These are phyloP conservation scores for Sphenopsis melanotis DNA, from an alignment of 2,797 vertebrate genomes.

Conservation along the genomic window DNA sequence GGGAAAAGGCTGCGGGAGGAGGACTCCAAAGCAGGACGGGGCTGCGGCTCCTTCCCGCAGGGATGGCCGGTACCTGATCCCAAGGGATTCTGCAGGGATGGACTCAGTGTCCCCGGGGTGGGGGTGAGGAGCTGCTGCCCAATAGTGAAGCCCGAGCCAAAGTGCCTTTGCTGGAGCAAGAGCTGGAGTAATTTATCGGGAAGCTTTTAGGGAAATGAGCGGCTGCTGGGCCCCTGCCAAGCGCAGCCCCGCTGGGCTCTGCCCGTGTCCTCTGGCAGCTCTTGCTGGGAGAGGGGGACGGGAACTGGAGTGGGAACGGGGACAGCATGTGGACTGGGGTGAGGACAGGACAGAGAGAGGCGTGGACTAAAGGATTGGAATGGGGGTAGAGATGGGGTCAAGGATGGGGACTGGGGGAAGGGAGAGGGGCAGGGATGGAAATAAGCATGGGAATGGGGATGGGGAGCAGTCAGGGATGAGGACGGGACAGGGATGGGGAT, in stretches of 20 bases:
- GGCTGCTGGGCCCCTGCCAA: conserved; percentile 47
- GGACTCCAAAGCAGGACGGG: rapidly evolving
- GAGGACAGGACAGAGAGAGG: not conserved
- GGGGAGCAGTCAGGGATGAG: not conserved
- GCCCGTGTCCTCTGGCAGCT: conserved; percentile 60
- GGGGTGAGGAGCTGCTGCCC: not conserved
- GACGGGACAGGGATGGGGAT: too few relatives aligned
- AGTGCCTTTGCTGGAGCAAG: conserved; percentile 18
- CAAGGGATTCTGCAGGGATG: not conserved
- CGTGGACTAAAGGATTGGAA: not conserved
- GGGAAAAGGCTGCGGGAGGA: not conserved
- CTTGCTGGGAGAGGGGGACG: not conserved
- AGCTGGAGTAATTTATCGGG: conserved; percentile 25
- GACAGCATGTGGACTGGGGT: not conserved
- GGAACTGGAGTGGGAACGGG: not conserved
- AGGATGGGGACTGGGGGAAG: not conserved
- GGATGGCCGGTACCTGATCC: not conserved
- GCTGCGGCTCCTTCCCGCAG: not conserved
- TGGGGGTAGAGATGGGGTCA: too few relatives aligned
- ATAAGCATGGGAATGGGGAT: not conserved
- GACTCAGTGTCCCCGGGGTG: rapidly evolving
- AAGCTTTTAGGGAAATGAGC: conserved; percentile 66
- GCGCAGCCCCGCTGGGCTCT: not conserved
- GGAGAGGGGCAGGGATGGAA: not conserved
- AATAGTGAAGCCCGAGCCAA: not conserved